Percentiles rank a stretch among this genome's conserved stretches.
These are phyloP conservation scores for Synanthedon myopaeformis DNA, from an alignment of 2,888 invertebrate genomes.

Conservation along the genomic window DNA sequence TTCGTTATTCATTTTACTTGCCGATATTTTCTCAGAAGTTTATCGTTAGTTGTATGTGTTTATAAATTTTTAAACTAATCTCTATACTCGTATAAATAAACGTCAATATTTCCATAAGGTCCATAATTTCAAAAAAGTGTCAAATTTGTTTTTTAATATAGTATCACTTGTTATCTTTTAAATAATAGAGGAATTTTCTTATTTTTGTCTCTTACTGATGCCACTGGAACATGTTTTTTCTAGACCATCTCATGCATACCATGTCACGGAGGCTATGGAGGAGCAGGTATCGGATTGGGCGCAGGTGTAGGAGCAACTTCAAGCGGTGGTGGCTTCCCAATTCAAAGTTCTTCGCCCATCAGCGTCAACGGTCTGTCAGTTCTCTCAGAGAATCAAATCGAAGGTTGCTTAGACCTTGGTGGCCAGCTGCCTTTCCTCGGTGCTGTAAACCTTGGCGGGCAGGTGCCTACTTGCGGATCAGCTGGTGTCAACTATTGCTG, in stretches of 20 bases:
- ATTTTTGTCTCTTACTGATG: too few relatives aligned
- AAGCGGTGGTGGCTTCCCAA: not conserved
- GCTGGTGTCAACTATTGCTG: constrained; percentile 21
- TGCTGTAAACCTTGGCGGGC: constrained; percentile 24
- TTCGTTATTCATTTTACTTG: not conserved
- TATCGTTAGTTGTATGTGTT: too few relatives aligned
- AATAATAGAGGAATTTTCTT: too few relatives aligned
- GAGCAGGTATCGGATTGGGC: not conserved
- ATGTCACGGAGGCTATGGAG: not conserved
- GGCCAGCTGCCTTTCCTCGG: constrained; percentile 35
- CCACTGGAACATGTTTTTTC: not conserved
- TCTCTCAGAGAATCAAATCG: constrained; percentile 23
- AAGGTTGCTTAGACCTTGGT: constrained; percentile 21
- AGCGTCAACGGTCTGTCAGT: constrained; percentile 25
- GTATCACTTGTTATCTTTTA: too few relatives aligned
- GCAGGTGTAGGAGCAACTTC: not conserved
- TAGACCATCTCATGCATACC: not conserved
- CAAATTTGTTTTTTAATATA: too few relatives aligned
- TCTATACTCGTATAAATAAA: too few relatives aligned
- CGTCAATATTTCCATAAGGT: too few relatives aligned
- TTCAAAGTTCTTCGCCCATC: constrained; percentile 21
- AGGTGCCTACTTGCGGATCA: constrained; percentile 20
- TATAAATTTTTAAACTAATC: too few relatives aligned
- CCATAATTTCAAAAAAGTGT: too few relatives aligned
- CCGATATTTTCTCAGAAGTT: too few relatives aligned